Conservation (phyloP, 2,797 vertebrate species). For the Enteromius paludinosus region DNA sequence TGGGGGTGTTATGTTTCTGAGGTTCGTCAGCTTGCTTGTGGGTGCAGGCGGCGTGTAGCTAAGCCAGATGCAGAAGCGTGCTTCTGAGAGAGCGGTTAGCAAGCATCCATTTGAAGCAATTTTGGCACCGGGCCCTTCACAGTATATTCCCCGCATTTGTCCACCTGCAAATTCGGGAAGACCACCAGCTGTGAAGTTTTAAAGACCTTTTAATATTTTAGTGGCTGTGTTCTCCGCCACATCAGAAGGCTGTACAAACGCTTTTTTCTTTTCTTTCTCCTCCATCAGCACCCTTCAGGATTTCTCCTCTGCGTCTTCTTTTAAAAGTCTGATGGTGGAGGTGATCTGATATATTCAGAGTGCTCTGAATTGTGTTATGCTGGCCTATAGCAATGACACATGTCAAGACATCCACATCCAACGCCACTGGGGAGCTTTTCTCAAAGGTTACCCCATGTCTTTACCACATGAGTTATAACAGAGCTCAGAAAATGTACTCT, state of each 20-base stretch:
- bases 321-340: constrained; percentile 60
- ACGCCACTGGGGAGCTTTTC: constrained; percentile 67
- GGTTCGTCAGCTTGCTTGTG: constrained; percentile 47
- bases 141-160: constrained; percentile 51
- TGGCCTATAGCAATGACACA: constrained; percentile 68
- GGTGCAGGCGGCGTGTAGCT: constrained; percentile 48
- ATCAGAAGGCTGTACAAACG: constrained; percentile 58
- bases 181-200: constrained; percentile 66
- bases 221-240: constrained; percentile 57
- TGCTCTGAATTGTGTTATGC: constrained; percentile 76
- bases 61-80: constrained; percentile 46
- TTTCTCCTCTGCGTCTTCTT: constrained; percentile 30
- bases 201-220: constrained; percentile 65
- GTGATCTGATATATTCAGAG: constrained; percentile 79
- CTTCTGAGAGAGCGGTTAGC: constrained; percentile 29
- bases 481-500: constrained; percentile 54
- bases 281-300: constrained; percentile 9
- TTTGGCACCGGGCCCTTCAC: constrained; percentile 42
- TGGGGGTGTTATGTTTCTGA: constrained; percentile 66
- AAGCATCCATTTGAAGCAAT: constrained; percentile 44
- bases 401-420: constrained; percentile 71
- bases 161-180: constrained; percentile 57
- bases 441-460: constrained; percentile 74
- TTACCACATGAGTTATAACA: constrained; percentile 75
- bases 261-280: constrained; percentile 61